Evolutionary conservation across 2,113 vertebrate species (phyloP).

Genomic region (Eublepharis macularius): DNA sequence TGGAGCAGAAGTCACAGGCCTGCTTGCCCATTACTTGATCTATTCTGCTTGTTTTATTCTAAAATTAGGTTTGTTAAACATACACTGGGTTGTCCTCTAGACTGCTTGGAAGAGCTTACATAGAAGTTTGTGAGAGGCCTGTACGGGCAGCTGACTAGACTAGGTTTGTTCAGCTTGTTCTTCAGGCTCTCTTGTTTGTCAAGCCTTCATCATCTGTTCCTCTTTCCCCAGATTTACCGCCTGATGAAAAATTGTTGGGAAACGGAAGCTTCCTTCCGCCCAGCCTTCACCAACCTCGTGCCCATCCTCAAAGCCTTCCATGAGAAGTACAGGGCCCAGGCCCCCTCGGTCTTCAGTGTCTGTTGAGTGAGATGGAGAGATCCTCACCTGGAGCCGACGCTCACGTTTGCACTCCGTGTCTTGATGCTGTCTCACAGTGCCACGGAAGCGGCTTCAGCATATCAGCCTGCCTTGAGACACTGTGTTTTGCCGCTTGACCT

Average conservation of each 20-base stretch:
- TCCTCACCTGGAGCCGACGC: background rate
- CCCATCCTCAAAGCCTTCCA: conserved; percentile 70
- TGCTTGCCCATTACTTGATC: background rate
- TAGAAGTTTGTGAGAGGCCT: background rate
- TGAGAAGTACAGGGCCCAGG: conserved; percentile 62
- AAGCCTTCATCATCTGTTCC: background rate
- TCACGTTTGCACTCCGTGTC: background rate
- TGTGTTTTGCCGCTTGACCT: background rate
- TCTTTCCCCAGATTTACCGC: conserved; percentile 67
- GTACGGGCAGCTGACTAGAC: background rate
- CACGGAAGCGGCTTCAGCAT: background rate
- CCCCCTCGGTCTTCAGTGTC: conserved; percentile 66
- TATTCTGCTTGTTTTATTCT: background rate
- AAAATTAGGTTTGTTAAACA: background rate
- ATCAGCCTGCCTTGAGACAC: background rate
- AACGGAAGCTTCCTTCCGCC: conserved; percentile 75
- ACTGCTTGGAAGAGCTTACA: background rate
- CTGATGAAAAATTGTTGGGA: conserved; percentile 89
- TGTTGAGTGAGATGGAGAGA: conserved; percentile 47
- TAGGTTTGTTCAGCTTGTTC: background rate
- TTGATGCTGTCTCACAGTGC: background rate
- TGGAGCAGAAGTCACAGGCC: background rate
- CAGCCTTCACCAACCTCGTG: conserved; percentile 79
- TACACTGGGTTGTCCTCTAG: background rate
- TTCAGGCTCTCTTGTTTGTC: background rate